These are phyloP conservation scores for Gopherus evgoodei DNA, from an alignment of 2,113 vertebrate species.

Conservation along the genomic window DNA sequence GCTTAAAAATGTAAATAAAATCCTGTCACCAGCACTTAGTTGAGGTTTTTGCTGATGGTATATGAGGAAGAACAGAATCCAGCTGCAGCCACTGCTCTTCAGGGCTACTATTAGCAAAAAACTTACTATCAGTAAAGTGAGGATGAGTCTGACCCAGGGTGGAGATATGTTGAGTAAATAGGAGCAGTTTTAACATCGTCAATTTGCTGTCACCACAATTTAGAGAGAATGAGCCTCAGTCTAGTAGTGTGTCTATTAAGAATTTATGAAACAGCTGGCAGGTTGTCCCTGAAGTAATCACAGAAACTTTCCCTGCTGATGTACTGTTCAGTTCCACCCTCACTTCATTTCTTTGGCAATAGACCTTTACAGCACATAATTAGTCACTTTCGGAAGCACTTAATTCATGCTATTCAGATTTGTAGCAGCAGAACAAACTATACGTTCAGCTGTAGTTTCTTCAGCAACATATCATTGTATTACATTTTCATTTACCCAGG, in stretches of 20 bases:
- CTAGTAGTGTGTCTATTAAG: neutral
- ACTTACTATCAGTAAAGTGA: neutral
- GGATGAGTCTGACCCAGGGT: neutral
- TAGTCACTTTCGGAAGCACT: neutral
- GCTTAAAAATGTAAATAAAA: neutral
- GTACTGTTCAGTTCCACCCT: neutral
- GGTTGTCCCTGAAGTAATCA: neutral
- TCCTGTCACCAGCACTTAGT: neutral
- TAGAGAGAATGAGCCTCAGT: neutral
- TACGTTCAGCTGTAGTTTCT: neutral
- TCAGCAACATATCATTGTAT: neutral
- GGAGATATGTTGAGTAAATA: neutral
- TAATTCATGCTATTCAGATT: neutral
- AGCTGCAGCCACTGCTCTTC: neutral
- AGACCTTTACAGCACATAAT: neutral
- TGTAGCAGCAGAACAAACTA: neutral
- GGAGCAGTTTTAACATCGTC: neutral
- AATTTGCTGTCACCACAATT: neutral
- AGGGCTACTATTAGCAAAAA: neutral
- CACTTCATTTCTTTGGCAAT: neutral
- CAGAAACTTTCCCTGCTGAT: neutral
- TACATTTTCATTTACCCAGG: neutral
- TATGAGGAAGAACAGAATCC: neutral
- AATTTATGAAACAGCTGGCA: neutral
- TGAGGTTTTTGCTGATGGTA: neutral